A percentile compares a stretch with the other conserved stretches of the same genome.
phyloP scores from a whole-genome alignment of 1,140 invertebrate genomes.

The Ptiloglossa arizonensis region DNA sequence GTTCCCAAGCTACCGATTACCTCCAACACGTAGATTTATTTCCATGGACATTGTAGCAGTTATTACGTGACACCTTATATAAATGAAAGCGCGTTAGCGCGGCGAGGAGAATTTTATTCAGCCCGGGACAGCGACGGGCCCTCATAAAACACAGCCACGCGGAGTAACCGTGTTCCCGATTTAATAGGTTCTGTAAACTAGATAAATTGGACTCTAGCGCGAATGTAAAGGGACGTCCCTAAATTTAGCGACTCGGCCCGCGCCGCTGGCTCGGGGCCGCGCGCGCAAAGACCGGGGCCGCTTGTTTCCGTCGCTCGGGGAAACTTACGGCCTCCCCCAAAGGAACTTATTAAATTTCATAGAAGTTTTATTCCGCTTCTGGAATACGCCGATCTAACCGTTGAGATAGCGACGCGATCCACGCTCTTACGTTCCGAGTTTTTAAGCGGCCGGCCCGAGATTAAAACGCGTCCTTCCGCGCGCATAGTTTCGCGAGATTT shows the following conservation, averaged over 20 bases:
- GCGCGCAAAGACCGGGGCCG: slow-evolving; percentile 44
- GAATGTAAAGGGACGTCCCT: slow-evolving; percentile 67
- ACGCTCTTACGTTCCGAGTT: slow-evolving; percentile 67
- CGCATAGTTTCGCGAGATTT: slow-evolving; percentile 61
- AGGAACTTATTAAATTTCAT: slow-evolving; percentile 80
- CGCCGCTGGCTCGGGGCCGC: too few relatives aligned
- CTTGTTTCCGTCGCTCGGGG: slow-evolving; percentile 68
- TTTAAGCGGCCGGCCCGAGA: slow-evolving; percentile 75
- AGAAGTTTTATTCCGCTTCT: slow-evolving; percentile 76
- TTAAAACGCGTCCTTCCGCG: slow-evolving; percentile 73
- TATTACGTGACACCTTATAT: neutral
- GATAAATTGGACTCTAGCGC: slow-evolving; percentile 58
- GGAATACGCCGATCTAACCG: slow-evolving; percentile 68
- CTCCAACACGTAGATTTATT: too few relatives aligned
- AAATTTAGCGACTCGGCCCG: slow-evolving; percentile 69
- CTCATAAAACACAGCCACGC: slow-evolving; percentile 9
- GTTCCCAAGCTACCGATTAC: too few relatives aligned
- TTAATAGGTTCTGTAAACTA: slow-evolving; percentile 56
- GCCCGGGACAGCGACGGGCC: neutral
- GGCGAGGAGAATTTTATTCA: neutral
- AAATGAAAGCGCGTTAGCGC: neutral
- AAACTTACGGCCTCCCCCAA: slow-evolving; percentile 73
- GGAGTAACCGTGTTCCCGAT: slow-evolving; percentile 38
- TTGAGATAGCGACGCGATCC: slow-evolving; percentile 71
- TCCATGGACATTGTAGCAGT: too few relatives aligned